Evolutionary conservation across 2,888 invertebrate genomes (phyloP).

Genomic region (Phyllotreta striolata): DNA sequence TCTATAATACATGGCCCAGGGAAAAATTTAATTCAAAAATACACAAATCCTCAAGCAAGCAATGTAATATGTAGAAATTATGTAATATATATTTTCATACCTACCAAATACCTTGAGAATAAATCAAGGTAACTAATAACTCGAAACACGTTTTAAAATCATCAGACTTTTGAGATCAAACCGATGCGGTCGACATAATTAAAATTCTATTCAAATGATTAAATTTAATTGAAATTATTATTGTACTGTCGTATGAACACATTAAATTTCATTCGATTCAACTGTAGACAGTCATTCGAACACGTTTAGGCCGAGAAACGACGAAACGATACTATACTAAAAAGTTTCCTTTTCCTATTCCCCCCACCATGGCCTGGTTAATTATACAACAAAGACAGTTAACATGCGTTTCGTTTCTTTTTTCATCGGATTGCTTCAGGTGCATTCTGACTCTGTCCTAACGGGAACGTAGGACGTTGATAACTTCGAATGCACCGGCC

Average conservation of each 20-base stretch:
- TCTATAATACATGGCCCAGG: too few relatives aligned
- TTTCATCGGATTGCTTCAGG: conserved; percentile 25
- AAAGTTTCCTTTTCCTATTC: conserved; percentile 26
- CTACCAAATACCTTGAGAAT: conserved; percentile 25
- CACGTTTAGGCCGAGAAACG: conserved; percentile 29
- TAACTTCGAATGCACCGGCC: conserved; percentile 17
- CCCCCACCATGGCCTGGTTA: conserved; percentile 28
- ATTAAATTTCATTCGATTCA: conserved; percentile 29
- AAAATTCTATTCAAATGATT: conserved; percentile 1
- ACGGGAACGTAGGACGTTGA: conserved; percentile 37
- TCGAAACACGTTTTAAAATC: conserved; percentile 5
- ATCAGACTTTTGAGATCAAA: conserved; percentile 6
- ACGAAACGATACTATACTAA: conserved; percentile 33
- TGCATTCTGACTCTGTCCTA: conserved; percentile 20
- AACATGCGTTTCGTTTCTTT: conserved; percentile 32
- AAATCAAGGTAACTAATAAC: conserved; percentile 18
- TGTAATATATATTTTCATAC: conserved; percentile 30
- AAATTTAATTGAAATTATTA: not conserved
- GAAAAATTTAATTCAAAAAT: too few relatives aligned
- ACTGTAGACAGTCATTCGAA: conserved; percentile 29
- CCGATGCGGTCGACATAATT: conserved; percentile 1
- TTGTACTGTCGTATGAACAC: conserved; percentile 31
- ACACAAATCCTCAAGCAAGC: too few relatives aligned
- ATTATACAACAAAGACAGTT: conserved; percentile 28
- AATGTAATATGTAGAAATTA: conserved; percentile 10